Percentiles rank a stretch among this genome's conserved stretches.
These are phyloP conservation scores for Chamaetylas fuelleborni DNA, from an alignment of 2,113 vertebrate genomes.

Conservation along the genomic window DNA sequence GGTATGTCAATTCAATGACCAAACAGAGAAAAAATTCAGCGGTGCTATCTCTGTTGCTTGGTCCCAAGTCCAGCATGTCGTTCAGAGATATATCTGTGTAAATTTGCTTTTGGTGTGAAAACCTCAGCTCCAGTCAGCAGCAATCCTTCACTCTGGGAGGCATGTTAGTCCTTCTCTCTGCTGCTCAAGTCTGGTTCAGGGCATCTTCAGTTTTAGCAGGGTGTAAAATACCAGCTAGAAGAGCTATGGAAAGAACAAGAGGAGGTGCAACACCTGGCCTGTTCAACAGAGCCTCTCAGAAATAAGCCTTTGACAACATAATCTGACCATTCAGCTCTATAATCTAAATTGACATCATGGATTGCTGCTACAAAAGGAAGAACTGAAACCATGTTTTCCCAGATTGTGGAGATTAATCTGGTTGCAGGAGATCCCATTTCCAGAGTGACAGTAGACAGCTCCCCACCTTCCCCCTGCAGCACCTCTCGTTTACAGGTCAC, in stretches of 20 bases:
- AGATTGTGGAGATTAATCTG: background rate
- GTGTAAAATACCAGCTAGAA: background rate
- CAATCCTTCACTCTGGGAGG: background rate
- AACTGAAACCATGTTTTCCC: conserved; percentile 22
- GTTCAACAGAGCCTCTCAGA: background rate
- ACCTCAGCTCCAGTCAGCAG: background rate
- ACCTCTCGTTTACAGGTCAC: background rate
- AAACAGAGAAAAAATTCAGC: background rate
- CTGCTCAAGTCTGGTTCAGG: background rate
- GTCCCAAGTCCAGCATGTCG: background rate
- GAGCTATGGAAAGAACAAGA: background rate
- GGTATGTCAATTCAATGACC: background rate
- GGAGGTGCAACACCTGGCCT: background rate
- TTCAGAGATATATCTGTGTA: background rate
- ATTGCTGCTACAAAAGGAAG: conserved; percentile 10
- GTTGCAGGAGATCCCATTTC: background rate
- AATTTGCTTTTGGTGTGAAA: background rate
- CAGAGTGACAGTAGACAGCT: background rate
- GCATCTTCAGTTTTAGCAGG: background rate
- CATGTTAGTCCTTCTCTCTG: background rate
- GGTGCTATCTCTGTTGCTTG: background rate
- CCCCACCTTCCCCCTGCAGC: rapidly evolving
- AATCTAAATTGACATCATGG: background rate
- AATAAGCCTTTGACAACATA: background rate
- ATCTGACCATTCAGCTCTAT: background rate